Evolutionary conservation across 35 echinoderm and acorn worm genomes (phyloP), one percentile per base, ranked within the genome.

Genomic region (Ophiothrix spiculata): DNA sequence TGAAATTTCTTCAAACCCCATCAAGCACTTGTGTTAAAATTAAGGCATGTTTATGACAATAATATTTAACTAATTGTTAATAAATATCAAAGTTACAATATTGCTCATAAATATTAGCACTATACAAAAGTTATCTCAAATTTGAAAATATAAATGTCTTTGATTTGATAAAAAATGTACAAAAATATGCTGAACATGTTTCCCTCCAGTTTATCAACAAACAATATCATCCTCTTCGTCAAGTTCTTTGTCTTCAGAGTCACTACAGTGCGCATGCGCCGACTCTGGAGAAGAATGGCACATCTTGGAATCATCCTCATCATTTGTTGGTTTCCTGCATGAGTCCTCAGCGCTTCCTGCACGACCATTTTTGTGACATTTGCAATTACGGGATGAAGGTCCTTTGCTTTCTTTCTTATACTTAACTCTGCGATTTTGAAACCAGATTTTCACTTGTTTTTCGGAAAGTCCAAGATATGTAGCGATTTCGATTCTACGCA

Each of bases 391-490:
- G 74, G 81, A 89, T 75, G 87, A 86, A 69, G 80, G 80, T 49
- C 56, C 86, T 84, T 97, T 97, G 42, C 92, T 86, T 74, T 99
- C 96, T 84, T 99, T 99, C 87, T 99, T 99, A 46, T 99, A 91
- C 54, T 99, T 99, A 32, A 99, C 96, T 15, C 96, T 76, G 15
- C 96, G 86, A 78, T 99, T 99, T 89, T 99, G 96, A 83, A 99
- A 99, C 96, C 96, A 99, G 46, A 99, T 99, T 77, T 99, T 99
- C 33, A 99, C 96, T 81, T 99, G 96, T 84, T 99, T 99, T 86
- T 99, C 96, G 0, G 92, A 94, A 6, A 99, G 86, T 56, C 94
- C 94, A 31, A 99, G 85, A 75, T 99, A 99, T 46, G 96, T 99
- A 31, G 96, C 96, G 75, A 99, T 99, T 79, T 99, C 96, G 33